Conservation (phyloP, 2,888 invertebrate species). For the Tortrix viridana region DNA sequence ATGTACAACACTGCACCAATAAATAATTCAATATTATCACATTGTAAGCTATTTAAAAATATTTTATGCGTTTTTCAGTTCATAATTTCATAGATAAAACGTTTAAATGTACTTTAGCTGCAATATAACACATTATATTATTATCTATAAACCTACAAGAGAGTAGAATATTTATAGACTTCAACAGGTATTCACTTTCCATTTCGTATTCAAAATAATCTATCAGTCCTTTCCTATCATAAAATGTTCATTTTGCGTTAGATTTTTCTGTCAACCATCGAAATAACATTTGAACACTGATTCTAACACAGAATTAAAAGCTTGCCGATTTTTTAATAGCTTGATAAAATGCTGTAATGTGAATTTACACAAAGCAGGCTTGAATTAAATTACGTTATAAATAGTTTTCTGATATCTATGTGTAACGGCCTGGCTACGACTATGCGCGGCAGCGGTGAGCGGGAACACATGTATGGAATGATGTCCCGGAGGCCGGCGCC, state of each 20-base stretch:
- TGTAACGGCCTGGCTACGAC: too few relatives aligned
- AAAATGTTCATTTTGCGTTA: neutral
- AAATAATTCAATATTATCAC: constrained; percentile 16
- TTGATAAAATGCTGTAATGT: too few relatives aligned
- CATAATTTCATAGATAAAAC: too few relatives aligned
- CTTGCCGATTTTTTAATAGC: too few relatives aligned
- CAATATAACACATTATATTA: constrained; percentile 1
- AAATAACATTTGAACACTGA: too few relatives aligned
- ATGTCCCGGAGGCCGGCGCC: too few relatives aligned
- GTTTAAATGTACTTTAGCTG: neutral
- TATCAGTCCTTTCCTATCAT: constrained; percentile 32
- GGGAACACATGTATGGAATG: too few relatives aligned
- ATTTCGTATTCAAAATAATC: constrained; percentile 30
- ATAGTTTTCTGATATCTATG: too few relatives aligned
- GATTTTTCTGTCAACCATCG: neutral
- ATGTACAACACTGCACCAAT: constrained; percentile 33
- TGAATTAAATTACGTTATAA: too few relatives aligned
- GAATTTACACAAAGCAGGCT: too few relatives aligned
- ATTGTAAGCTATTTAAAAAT: constrained; percentile 4
- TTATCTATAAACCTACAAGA: constrained; percentile 6
- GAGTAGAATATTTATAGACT: neutral
- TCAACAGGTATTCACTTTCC: neutral
- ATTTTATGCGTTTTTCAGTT: neutral
- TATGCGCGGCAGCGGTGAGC: too few relatives aligned
- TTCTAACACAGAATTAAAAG: too few relatives aligned